Conservation (phyloP, 2,113 vertebrate genomes). For the Cathartes aura region DNA sequence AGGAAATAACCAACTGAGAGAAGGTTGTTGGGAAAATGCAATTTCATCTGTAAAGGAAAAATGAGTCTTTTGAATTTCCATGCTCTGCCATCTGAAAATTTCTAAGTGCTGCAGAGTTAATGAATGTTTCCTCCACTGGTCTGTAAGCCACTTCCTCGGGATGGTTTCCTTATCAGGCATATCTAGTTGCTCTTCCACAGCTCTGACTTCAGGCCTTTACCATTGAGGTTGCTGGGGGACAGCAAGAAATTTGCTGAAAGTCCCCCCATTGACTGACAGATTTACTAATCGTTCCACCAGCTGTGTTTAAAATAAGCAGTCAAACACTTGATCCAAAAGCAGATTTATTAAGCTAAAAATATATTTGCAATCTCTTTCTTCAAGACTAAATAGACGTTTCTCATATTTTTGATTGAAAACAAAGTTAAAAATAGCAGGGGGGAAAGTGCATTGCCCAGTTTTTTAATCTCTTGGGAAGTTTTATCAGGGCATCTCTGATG, state of each 20-base stretch:
- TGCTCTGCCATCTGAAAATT: not conserved
- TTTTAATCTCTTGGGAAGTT: not conserved
- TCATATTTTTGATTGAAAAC: not conserved
- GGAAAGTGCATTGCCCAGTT: not conserved
- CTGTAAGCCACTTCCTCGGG: not conserved
- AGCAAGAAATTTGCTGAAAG: not conserved
- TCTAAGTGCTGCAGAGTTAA: not conserved
- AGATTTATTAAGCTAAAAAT: constrained; percentile 36
- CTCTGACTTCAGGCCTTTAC: not conserved
- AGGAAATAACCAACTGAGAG: not conserved
- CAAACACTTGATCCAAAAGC: constrained; percentile 3
- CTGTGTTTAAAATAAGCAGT: constrained; percentile 14
- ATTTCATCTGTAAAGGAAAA: not conserved
- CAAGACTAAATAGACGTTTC: not conserved
- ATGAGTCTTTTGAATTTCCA: not conserved
- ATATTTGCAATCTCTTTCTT: not conserved
- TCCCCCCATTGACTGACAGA: not conserved
- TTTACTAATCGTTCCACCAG: not conserved
- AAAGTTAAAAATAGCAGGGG: not conserved
- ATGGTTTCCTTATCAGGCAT: not conserved
- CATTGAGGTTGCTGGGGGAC: not conserved
- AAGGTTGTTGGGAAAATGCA: not conserved
- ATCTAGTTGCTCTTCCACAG: not conserved
- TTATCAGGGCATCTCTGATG: not conserved
- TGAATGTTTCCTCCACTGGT: not conserved